Conservation (phyloP, 1,140 invertebrate species). For the Drosophila nigromelanica region DNA sequence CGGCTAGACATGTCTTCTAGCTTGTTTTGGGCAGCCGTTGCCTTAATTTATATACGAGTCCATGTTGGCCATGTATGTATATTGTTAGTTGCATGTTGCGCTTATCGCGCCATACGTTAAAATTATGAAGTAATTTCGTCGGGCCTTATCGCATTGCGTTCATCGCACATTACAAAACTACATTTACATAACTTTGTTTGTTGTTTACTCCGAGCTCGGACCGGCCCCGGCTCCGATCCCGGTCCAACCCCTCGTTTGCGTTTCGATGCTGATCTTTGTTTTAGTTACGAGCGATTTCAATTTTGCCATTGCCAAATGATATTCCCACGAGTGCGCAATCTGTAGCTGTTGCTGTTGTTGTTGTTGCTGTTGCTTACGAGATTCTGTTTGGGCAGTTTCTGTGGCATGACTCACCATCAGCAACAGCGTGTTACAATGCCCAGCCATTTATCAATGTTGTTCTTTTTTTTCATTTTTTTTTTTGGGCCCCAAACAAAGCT, state of each 20-base stretch:
- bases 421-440: slow-evolving; percentile 6
- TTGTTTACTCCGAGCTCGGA: slow-evolving; percentile 17
- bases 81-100: slow-evolving; percentile 62
- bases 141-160: slow-evolving; percentile 75
- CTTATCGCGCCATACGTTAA: slow-evolving; percentile 54
- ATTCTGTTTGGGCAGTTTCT: slow-evolving; percentile 38
- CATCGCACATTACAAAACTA: slow-evolving; percentile 81
- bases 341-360: neutral
- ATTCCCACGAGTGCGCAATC: slow-evolving; percentile 64
- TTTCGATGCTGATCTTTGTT: slow-evolving; percentile 46
- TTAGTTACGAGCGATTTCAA: slow-evolving; percentile 54
- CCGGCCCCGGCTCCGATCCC: neutral
- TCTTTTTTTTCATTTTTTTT: neutral
- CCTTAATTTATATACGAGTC: slow-evolving; percentile 26
- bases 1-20: slow-evolving; percentile 42
- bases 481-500: slow-evolving; percentile 29
- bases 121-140: slow-evolving; percentile 79
- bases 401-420: slow-evolving; percentile 30
- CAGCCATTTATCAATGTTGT: slow-evolving; percentile 43
- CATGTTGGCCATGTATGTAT: slow-evolving; percentile 53
- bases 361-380: slow-evolving; percentile 14
- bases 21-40: slow-evolving; percentile 20
- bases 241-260: neutral
- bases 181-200: slow-evolving; percentile 77
- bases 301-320: slow-evolving; percentile 66